Conservation (phyloP, 23 tunicate species). For the Aplidium turbinatum region DNA sequence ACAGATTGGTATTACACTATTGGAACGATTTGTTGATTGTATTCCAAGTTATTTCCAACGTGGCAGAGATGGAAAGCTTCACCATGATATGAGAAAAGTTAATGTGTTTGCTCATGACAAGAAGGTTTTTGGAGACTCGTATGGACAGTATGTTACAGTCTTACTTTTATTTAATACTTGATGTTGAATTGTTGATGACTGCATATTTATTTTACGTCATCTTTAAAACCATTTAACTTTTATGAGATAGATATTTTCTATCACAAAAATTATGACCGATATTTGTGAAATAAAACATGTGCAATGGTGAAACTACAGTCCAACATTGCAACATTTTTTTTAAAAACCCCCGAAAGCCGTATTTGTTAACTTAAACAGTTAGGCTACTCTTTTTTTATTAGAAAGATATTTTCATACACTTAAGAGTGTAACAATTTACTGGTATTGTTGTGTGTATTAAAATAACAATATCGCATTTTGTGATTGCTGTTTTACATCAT, state of each 20-base stretch:
- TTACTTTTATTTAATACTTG: background rate
- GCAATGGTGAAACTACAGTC: no score
- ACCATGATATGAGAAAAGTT: slow-evolving; percentile 74
- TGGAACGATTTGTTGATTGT: slow-evolving; percentile 66
- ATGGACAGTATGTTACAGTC: slow-evolving; percentile 59
- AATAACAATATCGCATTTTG: no score
- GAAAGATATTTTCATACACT: no score
- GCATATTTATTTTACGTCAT: no score
- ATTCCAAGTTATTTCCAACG: slow-evolving; percentile 54
- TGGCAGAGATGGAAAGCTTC: slow-evolving; percentile 59
- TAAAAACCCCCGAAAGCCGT: no score
- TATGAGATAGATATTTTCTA: background rate
- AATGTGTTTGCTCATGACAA: slow-evolving; percentile 73
- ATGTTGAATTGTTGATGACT: background rate
- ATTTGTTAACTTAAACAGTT: no score
- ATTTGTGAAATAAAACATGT: background rate
- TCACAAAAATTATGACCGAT: background rate
- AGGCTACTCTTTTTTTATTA: no score
- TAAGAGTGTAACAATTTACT: no score
- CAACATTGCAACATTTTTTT: no score
- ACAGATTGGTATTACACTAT: slow-evolving; percentile 62
- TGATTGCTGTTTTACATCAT: no score
- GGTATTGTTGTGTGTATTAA: no score
- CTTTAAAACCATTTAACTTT: no score
- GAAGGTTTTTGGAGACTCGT: slow-evolving; percentile 68